Percentiles rank a stretch among this genome's conserved stretches.
Evolutionary conservation across 2,797 vertebrate species (phyloP).

Genomic region (Mus spretus): DNA sequence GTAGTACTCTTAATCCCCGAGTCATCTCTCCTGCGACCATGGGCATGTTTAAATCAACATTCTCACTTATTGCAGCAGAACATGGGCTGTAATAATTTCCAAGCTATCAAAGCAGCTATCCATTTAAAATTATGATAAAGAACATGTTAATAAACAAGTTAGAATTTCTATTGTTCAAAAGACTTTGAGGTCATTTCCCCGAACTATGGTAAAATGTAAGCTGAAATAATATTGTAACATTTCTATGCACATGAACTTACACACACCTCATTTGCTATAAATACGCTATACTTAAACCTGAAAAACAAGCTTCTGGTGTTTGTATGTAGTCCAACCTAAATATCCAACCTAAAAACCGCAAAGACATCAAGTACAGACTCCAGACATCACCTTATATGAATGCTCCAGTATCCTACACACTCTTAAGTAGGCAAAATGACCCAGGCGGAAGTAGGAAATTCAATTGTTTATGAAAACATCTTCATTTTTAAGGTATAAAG

Average conservation of each 20-base stretch:
- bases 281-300: neutral
- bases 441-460: neutral
- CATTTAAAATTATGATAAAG: slow-evolving; percentile 37
- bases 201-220: slow-evolving; percentile 30
- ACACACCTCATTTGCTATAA: neutral
- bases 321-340: neutral
- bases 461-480: neutral
- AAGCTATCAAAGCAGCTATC: slow-evolving; percentile 32
- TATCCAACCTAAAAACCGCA: slow-evolving; percentile 43
- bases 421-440: slow-evolving; percentile 30
- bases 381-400: neutral
- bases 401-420: neutral
- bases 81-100: neutral
- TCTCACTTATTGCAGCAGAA: slow-evolving; percentile 73
- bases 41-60: slow-evolving; percentile 40
- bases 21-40: neutral
- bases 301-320: neutral
- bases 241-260: neutral
- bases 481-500: neutral
- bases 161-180: slow-evolving; percentile 27
- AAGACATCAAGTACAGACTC: neutral
- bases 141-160: slow-evolving; percentile 22
- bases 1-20: neutral
- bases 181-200: slow-evolving; percentile 47
- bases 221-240: neutral